Evolutionary conservation across 2,888 invertebrate species (phyloP), one percentile per base, ranked within the genome.

Genomic region (Pristionchus exspectatus): DNA sequence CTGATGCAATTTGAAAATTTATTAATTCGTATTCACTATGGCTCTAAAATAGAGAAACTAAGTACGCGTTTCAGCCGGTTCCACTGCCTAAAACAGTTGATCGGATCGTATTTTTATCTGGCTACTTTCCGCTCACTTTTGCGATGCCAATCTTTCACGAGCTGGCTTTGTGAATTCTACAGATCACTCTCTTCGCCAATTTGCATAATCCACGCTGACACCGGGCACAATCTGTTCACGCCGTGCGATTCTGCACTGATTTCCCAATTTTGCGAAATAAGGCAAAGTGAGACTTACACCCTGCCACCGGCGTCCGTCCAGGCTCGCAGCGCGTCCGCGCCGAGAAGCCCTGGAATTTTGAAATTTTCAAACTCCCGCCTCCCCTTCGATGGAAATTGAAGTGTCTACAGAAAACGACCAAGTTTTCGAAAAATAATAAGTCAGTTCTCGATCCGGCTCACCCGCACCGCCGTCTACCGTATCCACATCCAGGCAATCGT

Each of bases 301-400:
- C 81, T 81, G 81, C 81, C 81, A 33, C 81, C 81, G 16, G 81
- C 81, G 18, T 81, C 81, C 33, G 81, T 81, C 81, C 81, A 81
- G 50, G 81, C 81, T 14, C 81, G 81, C 24, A 81, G 27, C 50
- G 81, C 81, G 21, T 54, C 81, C 50, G 50, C 33, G 4, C 44
- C 24, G 44, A 81, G 81, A 10, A 54, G 24, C 24, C n/a, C 81
- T 81, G 81, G 81, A 81, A 54, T n/a, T 74, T 81, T 54, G 27
- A 81, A 81, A 14, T 9, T 44, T n/a, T 81, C 50, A 50, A 81
- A 81, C 10, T 81, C 81, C 81, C 81, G 81, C 81, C 50, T 0
- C 4, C 1, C 21, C 3, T 38, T 44, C 3, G 14, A 7, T 21
- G 7, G 38, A 81, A 27, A 50, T 81, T 14, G 54, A 54, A 81